A percentile compares a stretch with the other conserved stretches of the same genome.
Evolutionary conservation across 2,113 vertebrate genomes (phyloP).

Genomic region (Sceloporus tristichus): DNA sequence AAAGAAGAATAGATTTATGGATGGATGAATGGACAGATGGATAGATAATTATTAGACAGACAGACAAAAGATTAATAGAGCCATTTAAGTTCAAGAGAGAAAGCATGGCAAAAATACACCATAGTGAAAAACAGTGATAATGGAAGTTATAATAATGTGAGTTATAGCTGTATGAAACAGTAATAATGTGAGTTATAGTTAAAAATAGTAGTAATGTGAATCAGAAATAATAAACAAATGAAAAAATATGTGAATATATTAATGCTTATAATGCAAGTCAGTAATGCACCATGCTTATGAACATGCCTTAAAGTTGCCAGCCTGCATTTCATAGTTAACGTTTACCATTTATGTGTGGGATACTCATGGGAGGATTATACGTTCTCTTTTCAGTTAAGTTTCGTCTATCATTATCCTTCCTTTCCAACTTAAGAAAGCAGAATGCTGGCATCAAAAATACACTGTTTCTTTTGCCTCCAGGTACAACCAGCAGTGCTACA

Average conservation of each 20-base stretch:
- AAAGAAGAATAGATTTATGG: too few relatives aligned
- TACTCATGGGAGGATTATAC: not conserved
- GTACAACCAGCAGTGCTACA: slow-evolving; percentile 81
- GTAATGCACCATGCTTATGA: not conserved
- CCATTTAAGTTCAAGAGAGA: too few relatives aligned
- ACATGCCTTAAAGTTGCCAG: not conserved
- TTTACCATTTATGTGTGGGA: not conserved
- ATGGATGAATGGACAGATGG: too few relatives aligned
- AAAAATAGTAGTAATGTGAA: too few relatives aligned
- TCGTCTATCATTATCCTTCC: not conserved
- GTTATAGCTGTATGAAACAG: too few relatives aligned
- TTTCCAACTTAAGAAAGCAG: not conserved
- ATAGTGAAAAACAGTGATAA: not conserved
- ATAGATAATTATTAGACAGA: too few relatives aligned
- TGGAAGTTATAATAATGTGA: too few relatives aligned
- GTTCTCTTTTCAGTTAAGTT: not conserved
- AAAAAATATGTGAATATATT: too few relatives aligned
- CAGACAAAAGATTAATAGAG: too few relatives aligned
- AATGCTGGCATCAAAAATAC: not conserved
- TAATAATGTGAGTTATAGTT: too few relatives aligned
- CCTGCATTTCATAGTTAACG: not conserved
- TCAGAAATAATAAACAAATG: too few relatives aligned
- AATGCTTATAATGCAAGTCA: too few relatives aligned
- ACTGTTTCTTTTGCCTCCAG: slow-evolving; percentile 67
- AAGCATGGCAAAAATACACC: not conserved